Conservation (phyloP, 2,113 vertebrate species). For the Oceanites oceanicus region DNA sequence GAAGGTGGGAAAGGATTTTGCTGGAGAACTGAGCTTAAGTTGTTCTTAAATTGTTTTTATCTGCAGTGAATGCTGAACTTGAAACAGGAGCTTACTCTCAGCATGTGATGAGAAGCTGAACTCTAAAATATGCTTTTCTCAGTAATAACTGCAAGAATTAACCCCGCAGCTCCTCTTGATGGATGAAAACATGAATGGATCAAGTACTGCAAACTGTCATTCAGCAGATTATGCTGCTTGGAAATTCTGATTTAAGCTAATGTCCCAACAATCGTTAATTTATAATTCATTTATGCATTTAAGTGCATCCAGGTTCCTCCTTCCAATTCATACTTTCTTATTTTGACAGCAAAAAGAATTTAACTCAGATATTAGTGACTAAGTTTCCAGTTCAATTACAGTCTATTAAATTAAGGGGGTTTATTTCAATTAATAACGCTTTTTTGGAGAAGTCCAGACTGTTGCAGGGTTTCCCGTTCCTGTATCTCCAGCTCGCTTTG, state of each 20-base stretch:
- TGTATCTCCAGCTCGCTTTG: neutral
- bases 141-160: neutral
- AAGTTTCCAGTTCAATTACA: neutral
- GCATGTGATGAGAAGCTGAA: neutral
- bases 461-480: neutral
- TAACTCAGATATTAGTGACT: neutral
- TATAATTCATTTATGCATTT: neutral
- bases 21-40: neutral
- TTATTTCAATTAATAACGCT: neutral
- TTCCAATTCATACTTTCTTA: neutral
- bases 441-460: neutral
- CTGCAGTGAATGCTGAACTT: neutral
- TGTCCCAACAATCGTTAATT: neutral
- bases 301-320: neutral
- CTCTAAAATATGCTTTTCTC: neutral
- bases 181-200: neutral
- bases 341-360: neutral
- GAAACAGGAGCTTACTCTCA: neutral
- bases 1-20: neutral
- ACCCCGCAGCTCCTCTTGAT: accelerated
- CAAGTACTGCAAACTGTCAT: neutral
- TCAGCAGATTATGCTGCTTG: neutral
- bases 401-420: neutral
- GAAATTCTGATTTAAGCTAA: neutral
- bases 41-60: neutral